Base-by-base conservation (phyloP, 2,113 vertebrate species). In the Spea multiplicata region DNA sequence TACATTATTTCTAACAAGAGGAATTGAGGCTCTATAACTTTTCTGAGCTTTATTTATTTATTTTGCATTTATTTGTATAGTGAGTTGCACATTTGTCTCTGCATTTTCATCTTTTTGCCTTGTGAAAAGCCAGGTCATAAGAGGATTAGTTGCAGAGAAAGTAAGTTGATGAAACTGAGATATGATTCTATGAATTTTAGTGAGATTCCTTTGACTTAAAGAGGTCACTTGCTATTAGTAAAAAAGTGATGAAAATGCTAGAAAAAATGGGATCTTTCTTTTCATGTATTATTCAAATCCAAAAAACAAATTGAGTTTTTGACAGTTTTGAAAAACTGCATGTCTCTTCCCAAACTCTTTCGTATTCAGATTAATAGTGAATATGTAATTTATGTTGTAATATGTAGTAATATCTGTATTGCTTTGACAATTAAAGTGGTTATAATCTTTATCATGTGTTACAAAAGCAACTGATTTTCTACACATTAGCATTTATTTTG, bases 81-180 rank as follows among this genome's bases (percentile, higher is more conserved):
- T 59, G 9, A 17, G 44, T 67, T 68, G 52, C 30, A 59, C 52
- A 75, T 44, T 57, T 55, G 30, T 68, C 66, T 68, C 62, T 44
- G 17, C 46, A 14, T 74, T 74, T 66, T 74, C 14, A 68, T 68
- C 65, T 76, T 76, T 65, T 10, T 67, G 50, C 68, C 65, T 76
- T 44, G 55, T 68, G 74, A 68, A 76, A 76, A 68, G 52, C 52
- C 74, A 76, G 74, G 44, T 76, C 50, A 57, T 76, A 68, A 76
- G 74, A 76, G 52, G 66, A 67, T 76, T 53, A 76, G 50, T 76
- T 57, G 50, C 45, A 55, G 52, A 68, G 13, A 67, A 30, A 53
- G 14, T 44, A 45, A 50, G 16, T 67, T 75, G 62, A 55, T 55
- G 62, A 5, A 52, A 64, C 64, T 66, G 30, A 55, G 74, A 76